Evolutionary conservation across 2,797 vertebrate genomes (phyloP).

Genomic region (Natrix natrix): DNA sequence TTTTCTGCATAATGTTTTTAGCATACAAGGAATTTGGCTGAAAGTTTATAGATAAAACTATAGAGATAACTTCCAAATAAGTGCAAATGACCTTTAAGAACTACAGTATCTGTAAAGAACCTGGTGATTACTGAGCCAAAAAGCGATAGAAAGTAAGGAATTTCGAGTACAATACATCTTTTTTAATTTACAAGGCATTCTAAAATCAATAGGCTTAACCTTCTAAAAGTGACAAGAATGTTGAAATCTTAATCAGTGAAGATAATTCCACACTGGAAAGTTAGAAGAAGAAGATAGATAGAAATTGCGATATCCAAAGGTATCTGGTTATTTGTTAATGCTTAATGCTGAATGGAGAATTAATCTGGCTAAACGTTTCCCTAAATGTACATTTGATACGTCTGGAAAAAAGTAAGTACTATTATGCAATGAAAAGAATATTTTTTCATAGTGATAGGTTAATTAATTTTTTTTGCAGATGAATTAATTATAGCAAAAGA

Average conservation of each 20-base stretch:
- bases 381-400: background rate
- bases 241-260: background rate
- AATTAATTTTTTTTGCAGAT: background rate
- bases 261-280: background rate
- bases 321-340: background rate
- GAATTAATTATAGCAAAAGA: background rate
- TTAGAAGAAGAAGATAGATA: background rate
- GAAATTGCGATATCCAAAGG: constrained; percentile 8
- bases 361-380: background rate
- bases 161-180: constrained; percentile 39
- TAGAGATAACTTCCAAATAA: constrained; percentile 37
- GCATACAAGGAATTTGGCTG: constrained; percentile 56
- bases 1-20: constrained; percentile 45
- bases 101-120: constrained; percentile 37
- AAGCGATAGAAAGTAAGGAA: constrained; percentile 35
- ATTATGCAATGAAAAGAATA: background rate
- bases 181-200: constrained; percentile 18
- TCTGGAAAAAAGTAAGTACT: background rate
- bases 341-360: background rate
- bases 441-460: background rate
- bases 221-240: constrained; percentile 8
- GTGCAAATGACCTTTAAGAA: constrained; percentile 36
- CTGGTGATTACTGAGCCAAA: constrained; percentile 48
- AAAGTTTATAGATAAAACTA: constrained; percentile 46
- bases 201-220: constrained; percentile 19